Evolutionary conservation across 2,113 vertebrate genomes (phyloP).

Genomic region (Laticauda laticaudata): DNA sequence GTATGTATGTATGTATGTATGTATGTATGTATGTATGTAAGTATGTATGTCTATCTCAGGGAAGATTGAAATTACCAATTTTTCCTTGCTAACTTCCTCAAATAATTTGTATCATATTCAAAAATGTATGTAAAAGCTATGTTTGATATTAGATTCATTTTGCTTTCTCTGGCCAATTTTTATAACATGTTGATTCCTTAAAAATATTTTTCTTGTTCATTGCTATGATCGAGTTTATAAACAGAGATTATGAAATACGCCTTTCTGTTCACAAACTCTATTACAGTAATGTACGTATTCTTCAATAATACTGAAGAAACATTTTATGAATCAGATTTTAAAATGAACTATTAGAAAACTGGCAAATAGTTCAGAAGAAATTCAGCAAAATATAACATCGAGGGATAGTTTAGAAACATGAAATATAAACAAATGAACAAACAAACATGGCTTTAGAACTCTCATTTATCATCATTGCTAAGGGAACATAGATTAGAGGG

Average conservation of each 20-base stretch:
- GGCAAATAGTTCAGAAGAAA: not conserved
- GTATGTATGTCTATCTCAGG: not conserved
- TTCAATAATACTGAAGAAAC: not conserved
- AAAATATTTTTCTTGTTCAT: not conserved
- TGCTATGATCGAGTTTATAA: not conserved
- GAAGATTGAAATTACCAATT: not conserved
- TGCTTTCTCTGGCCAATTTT: not conserved
- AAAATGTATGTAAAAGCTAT: not conserved
- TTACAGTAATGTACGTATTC: not conserved
- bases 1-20: too few species aligned
- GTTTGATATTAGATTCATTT: not conserved
- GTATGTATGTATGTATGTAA: too few species aligned
- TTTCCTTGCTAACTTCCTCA: not conserved
- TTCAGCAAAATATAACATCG: not conserved
- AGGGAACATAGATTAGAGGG: not conserved
- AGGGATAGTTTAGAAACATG: not conserved
- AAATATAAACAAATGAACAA: not conserved
- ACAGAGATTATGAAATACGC: not conserved
- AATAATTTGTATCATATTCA: not conserved
- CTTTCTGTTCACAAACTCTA: not conserved
- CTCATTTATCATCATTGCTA: not conserved
- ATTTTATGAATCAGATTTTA: not conserved
- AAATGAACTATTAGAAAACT: not conserved
- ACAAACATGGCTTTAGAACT: not conserved
- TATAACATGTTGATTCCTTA: not conserved